A percentile compares a stretch with the other conserved stretches of the same genome.
Conservation (phyloP, 53 echinoderm and acorn worm species). For the Glandiceps talaboti region DNA sequence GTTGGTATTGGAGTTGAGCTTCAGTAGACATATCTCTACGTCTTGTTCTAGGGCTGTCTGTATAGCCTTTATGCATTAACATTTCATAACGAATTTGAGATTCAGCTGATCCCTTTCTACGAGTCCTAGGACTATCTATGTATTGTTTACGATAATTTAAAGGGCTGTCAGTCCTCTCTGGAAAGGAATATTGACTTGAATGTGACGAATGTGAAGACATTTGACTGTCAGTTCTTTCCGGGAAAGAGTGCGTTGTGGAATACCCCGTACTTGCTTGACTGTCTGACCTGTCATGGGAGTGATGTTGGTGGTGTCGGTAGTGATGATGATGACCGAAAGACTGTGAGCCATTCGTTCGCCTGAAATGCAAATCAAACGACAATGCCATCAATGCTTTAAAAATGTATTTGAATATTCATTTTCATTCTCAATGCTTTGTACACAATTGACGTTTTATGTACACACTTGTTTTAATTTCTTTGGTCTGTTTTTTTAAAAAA, state of each 20-base stretch:
- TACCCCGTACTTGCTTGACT: not conserved
- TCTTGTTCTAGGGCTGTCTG: not conserved
- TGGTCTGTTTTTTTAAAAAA: too few relatives aligned
- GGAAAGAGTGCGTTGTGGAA: not conserved
- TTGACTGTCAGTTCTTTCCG: not conserved
- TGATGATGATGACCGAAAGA: constrained; percentile 48
- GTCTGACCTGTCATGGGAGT: constrained; percentile 24
- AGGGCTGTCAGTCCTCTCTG: not conserved
- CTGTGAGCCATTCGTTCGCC: not conserved
- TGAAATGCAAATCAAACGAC: too few relatives aligned
- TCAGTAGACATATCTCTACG: not conserved
- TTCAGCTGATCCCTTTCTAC: not conserved
- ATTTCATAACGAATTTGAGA: not conserved
- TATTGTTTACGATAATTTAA: not conserved
- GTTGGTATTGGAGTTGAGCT: not conserved
- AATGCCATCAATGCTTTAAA: too few relatives aligned
- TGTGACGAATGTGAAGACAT: not conserved
- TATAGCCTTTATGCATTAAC: not conserved
- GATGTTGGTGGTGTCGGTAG: constrained; percentile 35
- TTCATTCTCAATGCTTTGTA: too few relatives aligned
- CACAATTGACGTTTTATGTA: too few relatives aligned
- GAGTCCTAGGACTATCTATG: not conserved
- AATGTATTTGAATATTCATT: too few relatives aligned
- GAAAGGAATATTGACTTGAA: not conserved
- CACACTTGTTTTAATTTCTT: too few relatives aligned